Evolutionary conservation across 2,113 vertebrate species (phyloP).

Genomic region (Nothocercus julius): DNA sequence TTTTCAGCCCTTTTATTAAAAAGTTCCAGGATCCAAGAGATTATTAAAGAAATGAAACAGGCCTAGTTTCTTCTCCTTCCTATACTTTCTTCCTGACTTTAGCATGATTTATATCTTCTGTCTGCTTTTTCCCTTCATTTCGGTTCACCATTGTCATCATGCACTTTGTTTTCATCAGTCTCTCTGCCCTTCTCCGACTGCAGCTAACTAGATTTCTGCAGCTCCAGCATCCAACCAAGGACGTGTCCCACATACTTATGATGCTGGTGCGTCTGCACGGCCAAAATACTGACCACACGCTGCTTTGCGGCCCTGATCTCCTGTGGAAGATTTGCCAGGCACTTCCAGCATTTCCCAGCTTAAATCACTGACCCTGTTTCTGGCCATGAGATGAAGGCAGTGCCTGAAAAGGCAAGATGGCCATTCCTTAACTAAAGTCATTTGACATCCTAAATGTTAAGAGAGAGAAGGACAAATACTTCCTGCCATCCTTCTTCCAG

Average conservation of each 20-base stretch:
- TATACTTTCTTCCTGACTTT: neutral
- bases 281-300: neutral
- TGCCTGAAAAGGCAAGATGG: neutral
- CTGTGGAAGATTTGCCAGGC: neutral
- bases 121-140: conserved; percentile 18
- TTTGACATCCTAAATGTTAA: neutral
- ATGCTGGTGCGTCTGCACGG: neutral
- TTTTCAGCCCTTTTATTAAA: neutral
- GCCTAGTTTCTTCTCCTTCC: neutral
- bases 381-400: neutral
- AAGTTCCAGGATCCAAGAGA: neutral
- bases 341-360: neutral
- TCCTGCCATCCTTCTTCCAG: neutral
- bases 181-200: conserved; percentile 16
- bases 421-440: neutral
- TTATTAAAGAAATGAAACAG: neutral
- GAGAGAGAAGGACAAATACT: neutral
- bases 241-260: conserved; percentile 42
- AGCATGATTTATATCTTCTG: conserved; percentile 39
- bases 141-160: conserved; percentile 2
- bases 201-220: conserved; percentile 44
- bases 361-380: neutral
- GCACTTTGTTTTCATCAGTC: conserved; percentile 43
- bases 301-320: neutral
- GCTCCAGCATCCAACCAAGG: conserved; percentile 12